Percentiles rank a stretch among this genome's conserved stretches.
These are phyloP conservation scores for Cichladusa arquata DNA, from an alignment of 2,113 vertebrate species.

Conservation along the genomic window DNA sequence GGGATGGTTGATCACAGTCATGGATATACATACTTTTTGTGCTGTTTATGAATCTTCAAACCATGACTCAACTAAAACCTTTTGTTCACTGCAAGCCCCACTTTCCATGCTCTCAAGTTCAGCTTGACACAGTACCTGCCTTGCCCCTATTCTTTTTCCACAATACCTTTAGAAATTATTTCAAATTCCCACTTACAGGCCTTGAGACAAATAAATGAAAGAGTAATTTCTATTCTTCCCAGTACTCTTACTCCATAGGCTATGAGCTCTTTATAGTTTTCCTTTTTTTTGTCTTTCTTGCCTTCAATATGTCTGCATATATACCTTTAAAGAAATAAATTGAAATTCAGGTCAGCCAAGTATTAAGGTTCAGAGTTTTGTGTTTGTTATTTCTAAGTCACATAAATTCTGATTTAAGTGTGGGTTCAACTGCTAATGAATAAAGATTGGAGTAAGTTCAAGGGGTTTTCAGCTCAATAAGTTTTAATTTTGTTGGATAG, in stretches of 20 bases:
- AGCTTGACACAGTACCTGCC: neutral
- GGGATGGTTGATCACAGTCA: neutral
- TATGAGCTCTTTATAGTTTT: neutral
- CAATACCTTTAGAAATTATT: neutral
- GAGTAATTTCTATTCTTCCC: neutral
- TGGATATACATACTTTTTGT: fast-evolving
- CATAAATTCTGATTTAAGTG: neutral
- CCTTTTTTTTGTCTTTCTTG: neutral
- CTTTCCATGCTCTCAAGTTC: neutral
- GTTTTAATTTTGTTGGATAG: neutral
- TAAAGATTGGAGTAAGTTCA: neutral
- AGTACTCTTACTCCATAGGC: neutral
- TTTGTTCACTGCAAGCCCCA: neutral
- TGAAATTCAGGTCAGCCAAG: neutral
- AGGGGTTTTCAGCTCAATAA: neutral
- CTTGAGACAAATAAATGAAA: neutral
- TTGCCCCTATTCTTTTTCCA: neutral
- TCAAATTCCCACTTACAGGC: neutral
- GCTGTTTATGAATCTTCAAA: neutral
- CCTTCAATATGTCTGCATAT: neutral
- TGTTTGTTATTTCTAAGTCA: neutral
- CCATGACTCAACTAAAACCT: neutral
- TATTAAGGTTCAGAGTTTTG: neutral
- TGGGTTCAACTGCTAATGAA: neutral
- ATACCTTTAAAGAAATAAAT: neutral